These are phyloP conservation scores for Drosophila chauvacae DNA, from an alignment of 1,140 invertebrate species.

Conservation along the genomic window DNA sequence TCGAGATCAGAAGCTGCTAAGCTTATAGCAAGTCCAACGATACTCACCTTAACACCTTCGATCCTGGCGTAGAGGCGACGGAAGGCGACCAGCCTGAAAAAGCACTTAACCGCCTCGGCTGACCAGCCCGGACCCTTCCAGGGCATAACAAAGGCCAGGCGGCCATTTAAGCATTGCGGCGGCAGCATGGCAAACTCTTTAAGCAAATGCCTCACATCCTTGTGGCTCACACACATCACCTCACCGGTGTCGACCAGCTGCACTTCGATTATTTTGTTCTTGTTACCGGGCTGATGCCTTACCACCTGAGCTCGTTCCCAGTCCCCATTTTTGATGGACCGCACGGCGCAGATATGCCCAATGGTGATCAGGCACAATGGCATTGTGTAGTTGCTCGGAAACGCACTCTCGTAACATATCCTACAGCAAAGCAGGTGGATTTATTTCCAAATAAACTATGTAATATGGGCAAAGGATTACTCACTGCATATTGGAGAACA, in stretches of 20 bases:
- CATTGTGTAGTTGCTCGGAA: slow-evolving; percentile 31
- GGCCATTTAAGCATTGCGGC: slow-evolving; percentile 35
- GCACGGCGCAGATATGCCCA: slow-evolving; percentile 64
- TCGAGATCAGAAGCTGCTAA: background rate
- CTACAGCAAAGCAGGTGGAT: slow-evolving; percentile 8
- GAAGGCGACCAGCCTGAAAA: slow-evolving; percentile 33
- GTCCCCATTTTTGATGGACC: background rate
- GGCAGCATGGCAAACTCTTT: slow-evolving; percentile 60
- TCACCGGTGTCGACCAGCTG: slow-evolving; percentile 66
- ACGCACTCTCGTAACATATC: slow-evolving; percentile 20
- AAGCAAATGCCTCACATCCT: slow-evolving; percentile 54
- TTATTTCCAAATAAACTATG: background rate
- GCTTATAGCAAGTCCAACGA: background rate
- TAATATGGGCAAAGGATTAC: background rate
- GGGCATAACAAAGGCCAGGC: slow-evolving; percentile 51
- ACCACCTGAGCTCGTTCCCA: slow-evolving; percentile 72
- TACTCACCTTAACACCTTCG: slow-evolving; percentile 38
- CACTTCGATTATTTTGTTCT: slow-evolving; percentile 43
- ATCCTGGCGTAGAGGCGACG: slow-evolving; percentile 53
- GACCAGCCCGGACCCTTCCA: slow-evolving; percentile 42
- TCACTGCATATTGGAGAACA: slow-evolving; percentile 66
- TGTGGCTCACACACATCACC: slow-evolving; percentile 34
- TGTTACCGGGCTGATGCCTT: slow-evolving; percentile 7
- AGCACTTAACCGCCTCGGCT: slow-evolving; percentile 35
- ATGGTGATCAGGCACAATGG: slow-evolving; percentile 48